These are phyloP conservation scores for Callorhinus ursinus DNA, from an alignment of 2,113 vertebrate genomes.

Conservation along the genomic window DNA sequence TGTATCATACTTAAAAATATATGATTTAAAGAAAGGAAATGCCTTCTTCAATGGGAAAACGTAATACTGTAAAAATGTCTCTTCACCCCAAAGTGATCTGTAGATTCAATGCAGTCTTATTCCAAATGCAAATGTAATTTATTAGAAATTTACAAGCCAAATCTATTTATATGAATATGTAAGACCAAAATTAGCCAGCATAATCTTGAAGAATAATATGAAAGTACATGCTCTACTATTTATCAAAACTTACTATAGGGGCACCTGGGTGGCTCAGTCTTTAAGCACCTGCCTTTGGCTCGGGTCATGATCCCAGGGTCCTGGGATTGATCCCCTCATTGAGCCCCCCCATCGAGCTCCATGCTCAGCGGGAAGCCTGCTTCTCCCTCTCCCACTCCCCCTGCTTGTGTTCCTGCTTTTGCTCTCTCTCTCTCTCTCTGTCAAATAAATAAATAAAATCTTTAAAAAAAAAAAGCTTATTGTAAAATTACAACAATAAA, in stretches of 20 bases:
- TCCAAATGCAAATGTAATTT: neutral
- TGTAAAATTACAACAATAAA: slow-evolving; percentile 4
- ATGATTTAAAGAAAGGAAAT: neutral
- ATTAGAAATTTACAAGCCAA: neutral
- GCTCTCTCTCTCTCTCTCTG: too few species aligned
- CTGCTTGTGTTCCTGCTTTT: too few species aligned
- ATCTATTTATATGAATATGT: neutral
- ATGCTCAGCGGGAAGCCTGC: too few species aligned
- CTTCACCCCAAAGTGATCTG: neutral
- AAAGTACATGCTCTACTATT: neutral
- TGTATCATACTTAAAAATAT: neutral
- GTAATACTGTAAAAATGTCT: neutral
- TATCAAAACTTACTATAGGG: neutral
- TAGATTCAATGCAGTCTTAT: neutral
- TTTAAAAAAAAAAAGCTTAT: neutral
- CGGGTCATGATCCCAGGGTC: too few species aligned
- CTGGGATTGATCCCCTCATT: too few species aligned
- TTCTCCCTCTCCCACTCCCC: too few species aligned
- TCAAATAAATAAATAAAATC: too few species aligned
- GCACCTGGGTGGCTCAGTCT: too few species aligned
- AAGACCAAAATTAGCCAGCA: neutral
- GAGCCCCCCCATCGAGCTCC: too few species aligned
- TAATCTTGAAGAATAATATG: neutral
- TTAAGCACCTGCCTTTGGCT: too few species aligned
- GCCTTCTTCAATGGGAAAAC: neutral